Base-by-base conservation (phyloP, 2,888 invertebrate genomes). In the Hydraecia micacea region DNA sequence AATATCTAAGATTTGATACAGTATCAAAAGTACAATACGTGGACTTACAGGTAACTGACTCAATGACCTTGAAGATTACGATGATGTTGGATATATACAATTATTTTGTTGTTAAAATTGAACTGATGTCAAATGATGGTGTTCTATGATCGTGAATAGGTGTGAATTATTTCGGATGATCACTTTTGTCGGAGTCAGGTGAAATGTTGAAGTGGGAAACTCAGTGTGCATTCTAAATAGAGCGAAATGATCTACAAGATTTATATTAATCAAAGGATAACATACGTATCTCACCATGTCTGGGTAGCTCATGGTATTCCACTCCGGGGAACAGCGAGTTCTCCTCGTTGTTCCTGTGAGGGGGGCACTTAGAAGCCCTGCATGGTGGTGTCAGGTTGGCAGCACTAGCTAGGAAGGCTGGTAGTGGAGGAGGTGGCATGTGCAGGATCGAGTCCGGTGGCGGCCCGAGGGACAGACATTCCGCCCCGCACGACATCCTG, bases 361-460 rank as follows among this genome's bases (percentile, higher is more conserved):
- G 97, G 4, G 97, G 97, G 86, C 98, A 98, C 90, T 98, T 98
- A 87, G 98, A 95, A 6, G 98, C 97, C 73, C 97, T 97, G 91
- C 98, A 98, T 0, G 98, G 97, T 60, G 98, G 97, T 28, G 97
- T 97, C 83, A 97, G 96, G 92, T 97, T 97, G 77, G 97, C 97
- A 18, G 94, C 94, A 79, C 91, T 94, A 74, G 96, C 95, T 75
- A 99, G 96, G 95, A 98, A 98, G 1, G 98, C 97, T 6, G 98
- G 98, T 87, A 98, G 96, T 0, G 98, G 99, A 0, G 99, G 99
- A 65, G 99, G 99, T 13, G 99, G 99, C 97, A 99, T 98, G 90
- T 98, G 98, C 74, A 98, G 96, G 87, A 98, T 98, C 80, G 97
- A 98, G 94, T 98, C 98, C 0, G 99, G 99, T 0, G 99, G 99